Conservation (phyloP, 1,140 invertebrate species). For the Eciton burchellii region DNA sequence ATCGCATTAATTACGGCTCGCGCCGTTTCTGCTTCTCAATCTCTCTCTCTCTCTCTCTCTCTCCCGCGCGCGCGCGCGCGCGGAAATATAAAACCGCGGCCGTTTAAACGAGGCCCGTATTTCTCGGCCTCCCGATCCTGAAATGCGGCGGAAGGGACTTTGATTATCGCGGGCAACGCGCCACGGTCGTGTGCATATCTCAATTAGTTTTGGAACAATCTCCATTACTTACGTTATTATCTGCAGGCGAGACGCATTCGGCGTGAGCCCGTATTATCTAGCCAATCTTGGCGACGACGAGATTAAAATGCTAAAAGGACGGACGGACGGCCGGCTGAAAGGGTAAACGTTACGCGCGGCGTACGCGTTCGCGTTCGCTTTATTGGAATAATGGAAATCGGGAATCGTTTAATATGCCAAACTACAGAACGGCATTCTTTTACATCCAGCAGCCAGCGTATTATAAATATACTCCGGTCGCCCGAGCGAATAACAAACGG, state of each 20-base stretch:
- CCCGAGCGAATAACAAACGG: not conserved
- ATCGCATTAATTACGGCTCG: conserved; percentile 31
- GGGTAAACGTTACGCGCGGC: not conserved
- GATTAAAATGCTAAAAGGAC: conserved; percentile 31
- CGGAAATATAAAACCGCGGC: not conserved
- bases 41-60: too few relatives aligned
- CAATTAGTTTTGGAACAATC: conserved; percentile 57
- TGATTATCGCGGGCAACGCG: conserved; percentile 18
- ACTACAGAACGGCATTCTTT: conserved; percentile 17
- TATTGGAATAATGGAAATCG: conserved; percentile 39
- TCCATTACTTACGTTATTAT: conserved; percentile 55
- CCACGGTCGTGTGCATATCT: conserved; percentile 39
- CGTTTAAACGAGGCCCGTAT: conserved; percentile 22
- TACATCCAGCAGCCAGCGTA: conserved; percentile 18
- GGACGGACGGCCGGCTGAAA: not conserved
- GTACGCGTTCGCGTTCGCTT: conserved; percentile 7
- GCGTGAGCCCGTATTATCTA: conserved; percentile 30
- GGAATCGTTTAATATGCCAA: conserved; percentile 21
- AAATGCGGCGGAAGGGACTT: conserved; percentile 38
- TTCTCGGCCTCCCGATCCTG: conserved; percentile 15
- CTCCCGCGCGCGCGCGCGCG: too few relatives aligned
- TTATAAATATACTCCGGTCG: conserved; percentile 32
- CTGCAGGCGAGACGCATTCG: conserved; percentile 36
- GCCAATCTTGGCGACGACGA: conserved; percentile 16
- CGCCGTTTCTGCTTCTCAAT: too few relatives aligned